Conservation (phyloP, 2,888 invertebrate species). For the Eumacrocentrus americanus region DNA sequence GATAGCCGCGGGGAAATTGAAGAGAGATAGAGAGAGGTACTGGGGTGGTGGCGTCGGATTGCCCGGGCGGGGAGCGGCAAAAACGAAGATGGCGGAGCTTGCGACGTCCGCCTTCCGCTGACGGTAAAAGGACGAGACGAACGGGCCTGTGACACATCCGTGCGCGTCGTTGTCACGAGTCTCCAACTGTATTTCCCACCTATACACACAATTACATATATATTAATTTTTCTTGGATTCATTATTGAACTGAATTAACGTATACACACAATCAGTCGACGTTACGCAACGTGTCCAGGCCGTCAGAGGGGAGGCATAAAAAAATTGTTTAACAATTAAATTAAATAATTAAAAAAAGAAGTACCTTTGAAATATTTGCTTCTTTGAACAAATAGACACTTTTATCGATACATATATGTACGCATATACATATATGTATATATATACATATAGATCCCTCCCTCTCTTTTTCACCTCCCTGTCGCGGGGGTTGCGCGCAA, state of each 20-base stretch:
- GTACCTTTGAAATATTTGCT: no score
- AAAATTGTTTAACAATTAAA: no score
- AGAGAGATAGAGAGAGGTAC: conserved; percentile 33
- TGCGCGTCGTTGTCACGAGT: conserved; percentile 27
- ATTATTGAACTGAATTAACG: no score
- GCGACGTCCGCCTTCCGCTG: conserved; percentile 45
- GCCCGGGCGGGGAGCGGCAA: conserved; percentile 53
- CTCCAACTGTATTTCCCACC: no score
- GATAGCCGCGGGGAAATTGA: conserved; percentile 29
- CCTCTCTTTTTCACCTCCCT: conserved; percentile 18
- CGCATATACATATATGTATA: neutral
- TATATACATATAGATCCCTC: neutral
- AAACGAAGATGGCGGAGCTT: conserved; percentile 55
- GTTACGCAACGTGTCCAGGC: no score
- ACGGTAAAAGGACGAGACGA: conserved; percentile 34
- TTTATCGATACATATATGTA: neutral
- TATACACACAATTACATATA: no score
- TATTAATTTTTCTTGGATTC: no score
- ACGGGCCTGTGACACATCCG: conserved; percentile 31
- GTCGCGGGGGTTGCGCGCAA: conserved; percentile 16
- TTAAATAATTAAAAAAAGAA: no score
- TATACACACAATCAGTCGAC: conserved; percentile 28
- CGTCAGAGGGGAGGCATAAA: no score
- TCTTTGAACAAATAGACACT: no score
- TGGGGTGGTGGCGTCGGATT: conserved; percentile 45